Evolutionary conservation across 35 echinoderm and acorn worm species (phyloP).

Genomic region (Stichopus chloronotus): DNA sequence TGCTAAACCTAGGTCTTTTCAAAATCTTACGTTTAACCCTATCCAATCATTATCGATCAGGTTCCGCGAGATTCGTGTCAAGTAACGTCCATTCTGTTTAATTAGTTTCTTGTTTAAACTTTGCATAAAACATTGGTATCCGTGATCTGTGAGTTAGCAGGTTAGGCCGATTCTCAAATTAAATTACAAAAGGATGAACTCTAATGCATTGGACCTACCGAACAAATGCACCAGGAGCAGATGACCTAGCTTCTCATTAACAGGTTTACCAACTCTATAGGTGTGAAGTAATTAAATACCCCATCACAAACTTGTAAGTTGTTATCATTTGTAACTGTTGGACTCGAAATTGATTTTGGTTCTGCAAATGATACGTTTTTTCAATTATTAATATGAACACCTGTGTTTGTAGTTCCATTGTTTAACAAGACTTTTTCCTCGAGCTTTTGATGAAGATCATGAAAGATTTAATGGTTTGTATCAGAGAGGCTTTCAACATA

Average conservation of each 20-base stretch:
- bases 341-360: slow-evolving; percentile 31
- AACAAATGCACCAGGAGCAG: background rate
- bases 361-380: slow-evolving; percentile 2
- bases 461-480: background rate
- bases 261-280: background rate
- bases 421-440: background rate
- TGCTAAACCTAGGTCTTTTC: too few relatives aligned
- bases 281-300: slow-evolving; percentile 44
- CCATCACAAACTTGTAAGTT: slow-evolving; percentile 15
- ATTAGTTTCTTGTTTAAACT: slow-evolving; percentile 22
- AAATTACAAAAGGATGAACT: background rate
- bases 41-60: too few relatives aligned
- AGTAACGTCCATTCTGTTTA: background rate
- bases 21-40: too few relatives aligned
- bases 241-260: slow-evolving; percentile 4
- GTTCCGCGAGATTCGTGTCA: background rate
- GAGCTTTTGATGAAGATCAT: background rate
- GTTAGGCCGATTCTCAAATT: background rate
- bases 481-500: background rate
- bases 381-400: slow-evolving; percentile 8
- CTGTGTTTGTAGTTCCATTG: slow-evolving; percentile 43
- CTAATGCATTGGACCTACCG: background rate
- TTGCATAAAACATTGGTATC: background rate
- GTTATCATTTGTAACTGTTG: slow-evolving; percentile 25
- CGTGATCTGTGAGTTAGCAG: background rate